Base-by-base conservation (phyloP, 2,797 vertebrate species). In the Borostomias antarcticus region DNA sequence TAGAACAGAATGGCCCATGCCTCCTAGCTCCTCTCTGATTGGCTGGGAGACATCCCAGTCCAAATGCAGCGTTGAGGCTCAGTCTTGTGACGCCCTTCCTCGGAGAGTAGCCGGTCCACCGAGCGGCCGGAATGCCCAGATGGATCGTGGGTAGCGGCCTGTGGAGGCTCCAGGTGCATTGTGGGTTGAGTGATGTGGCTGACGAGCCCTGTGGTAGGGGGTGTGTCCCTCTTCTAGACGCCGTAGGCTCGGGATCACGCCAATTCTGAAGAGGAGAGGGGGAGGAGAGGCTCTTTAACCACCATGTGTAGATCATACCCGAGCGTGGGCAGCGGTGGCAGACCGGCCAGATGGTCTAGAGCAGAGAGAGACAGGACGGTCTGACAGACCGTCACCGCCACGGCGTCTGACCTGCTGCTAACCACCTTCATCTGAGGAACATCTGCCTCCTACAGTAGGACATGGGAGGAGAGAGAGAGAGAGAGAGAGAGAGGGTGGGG, bases 201-300 rank as follows among this genome's bases (percentile, higher is more conserved):
- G 66, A 62, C 29, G 58, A 57, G 66, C 23, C 58, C 58, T 69
- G 73, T 71, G 65, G 70, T 72, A 64, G 26, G 37, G 30, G 40
- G 37, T 45, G 77, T 71, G 85, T 84, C 82, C 76, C 79, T 57
- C 45, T 66, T 64, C 71, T 29, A 77, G 15, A 68, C 78, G 87
- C 89, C 87, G n/a, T n/a, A n/a, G n/a, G n/a, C n/a, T n/a, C n/a
- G n/a, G n/a, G n/a, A n/a, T n/a, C n/a, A 87, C 85, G 86, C 61
- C 85, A 86, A 80, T 86, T 84, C 88, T 64, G 70, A 80, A 45
- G 62, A 75, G 66, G 52, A 77, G 64, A 53, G 26, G 75, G 17
- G 15, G 23, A n/a, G 33, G 9, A 43, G 4, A 59, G 57, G 26
- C 28, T 3, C 7, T 4, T 65, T 50, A 66, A 64, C 66, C 77